Conservation (phyloP, 2,797 vertebrate species). For the Ctenopoma kingsleyae region DNA sequence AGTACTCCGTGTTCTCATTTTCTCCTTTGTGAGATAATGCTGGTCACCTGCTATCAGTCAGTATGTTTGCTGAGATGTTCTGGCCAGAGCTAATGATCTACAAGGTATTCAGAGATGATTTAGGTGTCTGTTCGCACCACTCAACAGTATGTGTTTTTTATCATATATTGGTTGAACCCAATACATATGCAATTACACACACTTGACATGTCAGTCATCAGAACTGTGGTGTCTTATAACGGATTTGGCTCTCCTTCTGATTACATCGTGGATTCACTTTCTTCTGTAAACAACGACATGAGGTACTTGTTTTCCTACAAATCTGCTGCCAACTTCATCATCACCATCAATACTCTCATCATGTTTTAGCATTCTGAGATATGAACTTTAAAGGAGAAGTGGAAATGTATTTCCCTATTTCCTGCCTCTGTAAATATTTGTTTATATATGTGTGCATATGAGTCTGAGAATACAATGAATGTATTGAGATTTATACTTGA, state of each 20-base stretch:
- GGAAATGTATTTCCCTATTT: slow-evolving; percentile 22
- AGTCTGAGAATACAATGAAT: slow-evolving; percentile 73
- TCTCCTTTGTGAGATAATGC: background rate
- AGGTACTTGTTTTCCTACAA: slow-evolving; percentile 6
- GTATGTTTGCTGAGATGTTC: slow-evolving; percentile 6
- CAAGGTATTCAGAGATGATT: slow-evolving; percentile 25
- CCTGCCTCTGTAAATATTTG: slow-evolving; percentile 70
- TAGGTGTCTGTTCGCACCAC: slow-evolving; percentile 7
- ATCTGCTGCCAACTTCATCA: slow-evolving; percentile 24
- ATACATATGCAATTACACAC: background rate
- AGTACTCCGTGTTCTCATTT: background rate
- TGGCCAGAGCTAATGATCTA: slow-evolving; percentile 12
- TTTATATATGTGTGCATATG: slow-evolving; percentile 53
- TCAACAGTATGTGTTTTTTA: slow-evolving; percentile 4
- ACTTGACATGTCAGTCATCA: background rate
- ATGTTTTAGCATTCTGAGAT: slow-evolving; percentile 32
- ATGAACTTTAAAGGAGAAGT: slow-evolving; percentile 50
- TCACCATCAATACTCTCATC: background rate
- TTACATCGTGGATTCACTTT: slow-evolving; percentile 21
- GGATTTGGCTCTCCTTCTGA: slow-evolving; percentile 10
- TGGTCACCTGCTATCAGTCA: slow-evolving; percentile 15
- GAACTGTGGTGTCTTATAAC: slow-evolving; percentile 6
- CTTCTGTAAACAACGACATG: background rate
- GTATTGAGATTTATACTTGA: slow-evolving; percentile 80
- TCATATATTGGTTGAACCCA: background rate